Evolutionary conservation across 2,888 invertebrate species (phyloP).

Genomic region (Sacculina carcini): DNA sequence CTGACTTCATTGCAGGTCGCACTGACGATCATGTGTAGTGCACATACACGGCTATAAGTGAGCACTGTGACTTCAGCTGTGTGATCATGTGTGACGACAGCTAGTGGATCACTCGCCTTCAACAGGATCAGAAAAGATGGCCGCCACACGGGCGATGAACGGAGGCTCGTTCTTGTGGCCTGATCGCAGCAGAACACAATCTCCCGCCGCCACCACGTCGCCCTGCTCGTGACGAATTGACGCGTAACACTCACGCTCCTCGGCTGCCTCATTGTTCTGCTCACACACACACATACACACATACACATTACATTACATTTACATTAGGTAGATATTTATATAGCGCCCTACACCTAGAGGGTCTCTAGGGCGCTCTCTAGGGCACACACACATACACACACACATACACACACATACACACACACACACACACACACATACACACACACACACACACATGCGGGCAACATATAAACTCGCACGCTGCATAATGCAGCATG

Average conservation of each 20-base stretch:
- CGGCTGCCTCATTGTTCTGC: constrained; percentile 45
- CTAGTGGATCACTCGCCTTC: constrained; percentile 35
- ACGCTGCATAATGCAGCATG: too few species aligned
- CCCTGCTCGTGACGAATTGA: constrained; percentile 77
- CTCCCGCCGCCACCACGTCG: constrained; percentile 54
- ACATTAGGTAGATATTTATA: too few species aligned
- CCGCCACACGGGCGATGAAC: constrained; percentile 77
- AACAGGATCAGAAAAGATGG: constrained; percentile 79
- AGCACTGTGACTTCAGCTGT: not conserved
- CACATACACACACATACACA: too few species aligned
- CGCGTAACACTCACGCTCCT: constrained; percentile 56
- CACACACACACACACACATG: too few species aligned
- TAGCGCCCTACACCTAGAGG: too few species aligned
- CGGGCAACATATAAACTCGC: too few species aligned
- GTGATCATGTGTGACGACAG: not conserved
- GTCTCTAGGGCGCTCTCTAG: too few species aligned
- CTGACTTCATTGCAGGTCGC: too few species aligned
- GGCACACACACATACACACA: too few species aligned
- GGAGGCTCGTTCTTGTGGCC: constrained; percentile 64
- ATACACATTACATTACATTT: too few species aligned
- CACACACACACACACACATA: too few species aligned
- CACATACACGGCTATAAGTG: not conserved
- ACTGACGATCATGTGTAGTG: too few species aligned
- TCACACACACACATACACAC: constrained; percentile 2
- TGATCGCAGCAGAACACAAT: constrained; percentile 73